A percentile compares a stretch with the other conserved stretches of the same genome.
Evolutionary conservation across 2,113 vertebrate species (phyloP).

Genomic region (Cyanoderma ruficeps): DNA sequence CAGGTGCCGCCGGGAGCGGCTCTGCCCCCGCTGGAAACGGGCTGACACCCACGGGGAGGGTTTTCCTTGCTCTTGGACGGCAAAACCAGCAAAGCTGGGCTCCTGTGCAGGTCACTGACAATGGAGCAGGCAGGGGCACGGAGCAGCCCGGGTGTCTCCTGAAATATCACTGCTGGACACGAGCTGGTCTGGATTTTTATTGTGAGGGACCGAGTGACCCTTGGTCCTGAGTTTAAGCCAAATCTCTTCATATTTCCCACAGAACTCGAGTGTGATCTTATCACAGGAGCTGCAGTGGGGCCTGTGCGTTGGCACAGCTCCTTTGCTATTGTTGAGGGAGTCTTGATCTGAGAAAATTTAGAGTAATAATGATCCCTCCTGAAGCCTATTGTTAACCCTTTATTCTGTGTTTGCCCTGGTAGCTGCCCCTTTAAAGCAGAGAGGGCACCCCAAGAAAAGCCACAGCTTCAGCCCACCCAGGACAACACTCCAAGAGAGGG

Average conservation of each 20-base stretch:
- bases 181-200: background rate
- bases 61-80: background rate
- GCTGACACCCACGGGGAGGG: background rate
- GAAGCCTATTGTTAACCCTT: background rate
- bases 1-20: background rate
- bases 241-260: background rate
- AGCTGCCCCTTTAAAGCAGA: background rate
- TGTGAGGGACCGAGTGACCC: background rate
- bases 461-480: background rate
- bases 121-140: accelerated
- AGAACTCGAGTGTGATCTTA: background rate
- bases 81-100: background rate
- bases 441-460: background rate
- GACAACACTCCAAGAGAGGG: background rate
- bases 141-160: background rate
- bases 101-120: accelerated
- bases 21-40: background rate
- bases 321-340: background rate
- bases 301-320: background rate
- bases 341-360: background rate
- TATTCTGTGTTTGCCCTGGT: background rate
- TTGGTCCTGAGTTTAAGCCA: background rate
- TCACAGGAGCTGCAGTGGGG: background rate
- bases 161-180: background rate
- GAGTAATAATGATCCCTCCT: background rate